Evolutionary conservation across 2,113 vertebrate genomes (phyloP).

Genomic region (Pangasianodon gigas): DNA sequence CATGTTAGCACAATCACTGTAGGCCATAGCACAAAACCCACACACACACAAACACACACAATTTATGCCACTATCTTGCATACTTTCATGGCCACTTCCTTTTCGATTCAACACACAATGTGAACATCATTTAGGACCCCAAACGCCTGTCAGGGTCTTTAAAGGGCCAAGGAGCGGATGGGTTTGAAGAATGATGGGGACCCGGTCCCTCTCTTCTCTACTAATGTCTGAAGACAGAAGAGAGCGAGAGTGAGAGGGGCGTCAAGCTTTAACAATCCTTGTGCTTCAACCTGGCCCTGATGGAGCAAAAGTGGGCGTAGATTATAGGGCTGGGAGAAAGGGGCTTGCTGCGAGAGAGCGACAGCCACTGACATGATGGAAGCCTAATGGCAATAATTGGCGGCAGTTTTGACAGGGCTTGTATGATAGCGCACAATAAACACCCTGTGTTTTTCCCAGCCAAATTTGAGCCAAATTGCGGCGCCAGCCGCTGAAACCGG

Average conservation of each 20-base stretch:
- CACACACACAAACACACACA: slow-evolving; percentile 52
- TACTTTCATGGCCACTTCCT: slow-evolving; percentile 62
- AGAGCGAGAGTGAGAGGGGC: slow-evolving; percentile 34
- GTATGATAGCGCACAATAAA: slow-evolving; percentile 95
- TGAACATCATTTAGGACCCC: slow-evolving; percentile 56
- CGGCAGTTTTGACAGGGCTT: slow-evolving; percentile 96
- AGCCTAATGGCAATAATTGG: slow-evolving; percentile 99
- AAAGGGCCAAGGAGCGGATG: slow-evolving; percentile 28
- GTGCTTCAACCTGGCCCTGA: slow-evolving; percentile 83
- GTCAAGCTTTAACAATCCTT: slow-evolving; percentile 81
- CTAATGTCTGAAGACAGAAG: slow-evolving; percentile 44
- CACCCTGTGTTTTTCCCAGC: slow-evolving; percentile 86
- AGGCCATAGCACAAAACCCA: slow-evolving; percentile 48
- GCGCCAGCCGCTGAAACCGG: slow-evolving; percentile 82
- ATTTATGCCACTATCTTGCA: slow-evolving; percentile 41
- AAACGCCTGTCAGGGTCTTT: slow-evolving; percentile 53
- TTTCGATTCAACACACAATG: slow-evolving; percentile 58
- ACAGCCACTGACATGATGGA: slow-evolving; percentile 97
- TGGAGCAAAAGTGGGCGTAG: slow-evolving; percentile 95
- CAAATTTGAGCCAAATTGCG: slow-evolving; percentile 99
- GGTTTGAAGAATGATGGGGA: slow-evolving; percentile 45
- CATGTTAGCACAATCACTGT: background rate
- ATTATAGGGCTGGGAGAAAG: slow-evolving; percentile 95
- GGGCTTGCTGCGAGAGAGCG: slow-evolving; percentile 83
- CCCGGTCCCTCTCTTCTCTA: slow-evolving; percentile 32